Percentiles rank a stretch among this genome's conserved stretches.
phyloP scores from a whole-genome alignment of 2,113 vertebrate genomes.

The Parus major region DNA sequence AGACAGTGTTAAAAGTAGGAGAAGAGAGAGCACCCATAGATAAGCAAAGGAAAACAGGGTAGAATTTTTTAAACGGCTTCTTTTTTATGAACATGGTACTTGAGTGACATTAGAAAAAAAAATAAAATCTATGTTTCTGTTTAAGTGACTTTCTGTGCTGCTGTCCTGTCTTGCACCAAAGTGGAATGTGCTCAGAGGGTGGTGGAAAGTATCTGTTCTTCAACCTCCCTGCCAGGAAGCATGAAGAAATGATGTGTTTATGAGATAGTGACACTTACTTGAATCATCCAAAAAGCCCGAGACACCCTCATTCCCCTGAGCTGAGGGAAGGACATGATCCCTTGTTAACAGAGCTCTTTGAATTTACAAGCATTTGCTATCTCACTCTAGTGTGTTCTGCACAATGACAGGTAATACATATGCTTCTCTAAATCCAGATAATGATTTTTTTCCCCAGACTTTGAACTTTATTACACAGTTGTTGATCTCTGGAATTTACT shows the following conservation, averaged over 20 bases:
- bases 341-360: neutral
- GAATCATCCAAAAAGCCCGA: neutral
- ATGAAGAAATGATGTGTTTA: neutral
- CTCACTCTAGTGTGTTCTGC: neutral
- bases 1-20: neutral
- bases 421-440: neutral
- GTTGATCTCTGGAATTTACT: neutral
- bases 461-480: neutral
- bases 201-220: neutral
- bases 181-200: neutral
- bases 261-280: neutral
- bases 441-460: neutral
- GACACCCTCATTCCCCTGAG: neutral
- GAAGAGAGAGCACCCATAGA: neutral
- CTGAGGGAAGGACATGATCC: neutral
- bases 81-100: neutral
- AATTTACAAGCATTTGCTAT: neutral
- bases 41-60: neutral
- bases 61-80: neutral
- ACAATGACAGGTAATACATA: neutral
- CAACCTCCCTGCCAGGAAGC: neutral
- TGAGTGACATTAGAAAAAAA: neutral
- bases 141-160: neutral
- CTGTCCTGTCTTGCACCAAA: neutral
- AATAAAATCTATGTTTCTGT: accelerated